phyloP scores from a whole-genome alignment of 2,113 vertebrate genomes.

The Leucopsar rothschildi region DNA sequence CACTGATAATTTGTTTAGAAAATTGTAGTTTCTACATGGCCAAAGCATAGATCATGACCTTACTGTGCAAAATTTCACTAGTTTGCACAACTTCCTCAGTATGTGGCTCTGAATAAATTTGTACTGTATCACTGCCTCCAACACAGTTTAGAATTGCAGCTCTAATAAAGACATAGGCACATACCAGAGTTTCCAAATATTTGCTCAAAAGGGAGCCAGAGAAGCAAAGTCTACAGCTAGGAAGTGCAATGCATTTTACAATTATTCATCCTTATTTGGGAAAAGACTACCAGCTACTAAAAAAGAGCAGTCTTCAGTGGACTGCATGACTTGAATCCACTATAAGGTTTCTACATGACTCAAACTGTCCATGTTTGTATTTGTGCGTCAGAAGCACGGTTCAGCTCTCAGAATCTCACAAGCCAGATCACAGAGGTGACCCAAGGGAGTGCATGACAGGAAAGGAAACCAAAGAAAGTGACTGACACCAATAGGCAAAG shows the following conservation, averaged over 20 bases:
- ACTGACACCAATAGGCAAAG: neutral
- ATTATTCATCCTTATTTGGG: neutral
- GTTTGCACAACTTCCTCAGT: neutral
- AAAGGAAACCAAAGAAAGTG: neutral
- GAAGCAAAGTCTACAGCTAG: slow-evolving; percentile 15
- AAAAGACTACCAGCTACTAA: neutral
- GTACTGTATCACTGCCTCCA: neutral
- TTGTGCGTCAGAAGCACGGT: neutral
- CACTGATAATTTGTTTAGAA: neutral
- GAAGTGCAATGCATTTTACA: neutral
- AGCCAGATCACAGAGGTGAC: neutral
- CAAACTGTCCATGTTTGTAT: neutral
- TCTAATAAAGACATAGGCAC: slow-evolving; percentile 29
- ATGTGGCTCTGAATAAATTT: neutral
- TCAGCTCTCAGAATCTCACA: neutral
- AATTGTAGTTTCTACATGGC: neutral
- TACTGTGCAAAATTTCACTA: slow-evolving; percentile 3
- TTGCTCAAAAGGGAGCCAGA: slow-evolving; percentile 41
- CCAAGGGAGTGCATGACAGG: neutral
- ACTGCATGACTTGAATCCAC: neutral
- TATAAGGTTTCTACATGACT: neutral
- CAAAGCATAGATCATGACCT: neutral
- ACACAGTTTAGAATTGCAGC: slow-evolving; percentile 19
- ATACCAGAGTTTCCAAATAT: slow-evolving; percentile 64
- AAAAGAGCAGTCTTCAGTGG: neutral